Evolutionary conservation across 2,888 invertebrate genomes (phyloP), one percentile per base, ranked within the genome.

Genomic region (Lamellibrachia columna): DNA sequence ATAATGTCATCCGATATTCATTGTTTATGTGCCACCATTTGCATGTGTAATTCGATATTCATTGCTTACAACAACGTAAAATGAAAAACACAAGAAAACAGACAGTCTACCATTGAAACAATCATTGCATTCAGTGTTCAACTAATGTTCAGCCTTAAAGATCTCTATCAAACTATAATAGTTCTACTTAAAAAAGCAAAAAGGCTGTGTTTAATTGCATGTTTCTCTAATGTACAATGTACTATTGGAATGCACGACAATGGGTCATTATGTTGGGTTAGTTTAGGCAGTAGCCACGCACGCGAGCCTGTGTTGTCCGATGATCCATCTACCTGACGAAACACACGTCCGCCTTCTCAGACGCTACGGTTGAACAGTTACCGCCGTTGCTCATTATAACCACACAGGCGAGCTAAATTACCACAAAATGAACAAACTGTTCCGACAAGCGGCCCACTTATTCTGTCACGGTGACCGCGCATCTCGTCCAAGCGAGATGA

Each of bases 351-450:
- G 22, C 22, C 15, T 75, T 75, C 75, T 75, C 75, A 75, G 75
- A 1, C 75, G 75, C 3, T n/a, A 75, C 75, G 11, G 75, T 75
- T 75, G 75, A n/a, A 15, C n/a, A n/a, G 75, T 75, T 75, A 22
- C 22, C n/a, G 0, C 40, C 40, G 75, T 6, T n/a, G n/a, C 6
- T 75, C 75, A 22, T 22, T 75, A 15, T 22, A 75, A 15, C 11
- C 75, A 75, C 75, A 75, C 15, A 75, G 75, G 22, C 75, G 75
- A 75, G 75, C 75, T n/a, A 22, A 75, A 75, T 22, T 15, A 75
- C 75, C 22, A 75, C n/a, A 75, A 75, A 75, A 75, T 75, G 75
- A 75, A n/a, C 75, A 75, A 75, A 75, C 75, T 75, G 75, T 75
- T 22, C 75, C 58, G 58, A 58, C 58, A 8, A 75, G 22, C 40